Base-by-base conservation (phyloP, 2,797 vertebrate genomes). In the Urocyon cinereoargenteus region DNA sequence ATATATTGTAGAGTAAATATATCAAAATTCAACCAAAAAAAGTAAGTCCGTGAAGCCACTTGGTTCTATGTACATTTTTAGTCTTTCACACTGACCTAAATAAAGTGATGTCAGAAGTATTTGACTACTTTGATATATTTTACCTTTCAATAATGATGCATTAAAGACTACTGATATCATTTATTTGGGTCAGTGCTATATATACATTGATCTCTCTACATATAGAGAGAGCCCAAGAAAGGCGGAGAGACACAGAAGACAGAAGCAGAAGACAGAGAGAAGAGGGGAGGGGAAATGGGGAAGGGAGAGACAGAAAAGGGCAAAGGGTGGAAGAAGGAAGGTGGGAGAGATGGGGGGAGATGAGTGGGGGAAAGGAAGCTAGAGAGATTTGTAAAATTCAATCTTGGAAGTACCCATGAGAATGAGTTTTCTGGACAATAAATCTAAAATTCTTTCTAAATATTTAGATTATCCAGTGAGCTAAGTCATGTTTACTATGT, bases 341-440 rank as follows among this genome's bases (percentile, higher is more conserved):
- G 16, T 19, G 15, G 3, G 40, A 6, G 14, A 68, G 64, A n/a
- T 59, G 15, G 3, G 24, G 7, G 72, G 40, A 73, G 24, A 15
- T 7, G 2, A 7, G 14, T 49, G 26, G 14, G 2, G 24, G 15
- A 75, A 45, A 75, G 72, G 8, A 49, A 28, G 45, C 40, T 49
- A 61, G 21, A 86, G 40, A 84, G 31, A 36, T 72, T 49, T 81
- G n/a, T 9, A 62, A 18, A 90, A 81, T 90, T 81, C 9, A 53
- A 13, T 88, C 40, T 88, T 88, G 28, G 24, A 87, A 89, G 13
- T 45, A 73, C n/a, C 15, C 36, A 36, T 73, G 55, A 36, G 64
- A 45, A 93, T 45, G 22, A 84, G 19, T 94, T 88, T 97, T 88
- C 72, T 88, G 31, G 45, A 77, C 19, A 89, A 24, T 82, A 28